Percentiles rank a stretch among this genome's conserved stretches.
Evolutionary conservation across 1,140 invertebrate species (phyloP).

Genomic region (Spodoptera frugiperda): DNA sequence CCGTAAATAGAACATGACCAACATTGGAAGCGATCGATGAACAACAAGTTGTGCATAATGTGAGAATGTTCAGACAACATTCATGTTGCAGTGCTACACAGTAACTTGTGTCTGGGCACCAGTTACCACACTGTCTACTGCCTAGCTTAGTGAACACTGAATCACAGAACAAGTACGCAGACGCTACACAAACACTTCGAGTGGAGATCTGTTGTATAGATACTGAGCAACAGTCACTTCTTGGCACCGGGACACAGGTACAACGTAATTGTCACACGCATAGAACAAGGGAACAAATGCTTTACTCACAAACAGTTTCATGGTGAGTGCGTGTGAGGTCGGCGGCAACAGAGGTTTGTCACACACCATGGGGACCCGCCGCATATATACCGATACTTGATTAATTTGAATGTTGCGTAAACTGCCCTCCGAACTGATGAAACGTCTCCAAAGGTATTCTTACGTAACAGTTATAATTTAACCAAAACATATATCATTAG

Average conservation of each 20-base stretch:
- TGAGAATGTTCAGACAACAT: no score
- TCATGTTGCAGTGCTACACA: no score
- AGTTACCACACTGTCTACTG: no score
- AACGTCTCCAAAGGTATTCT: constrained; percentile 3
- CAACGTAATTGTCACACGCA: no score
- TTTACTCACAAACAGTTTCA: constrained; percentile 20
- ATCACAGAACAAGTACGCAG: no score
- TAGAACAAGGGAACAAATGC: not conserved
- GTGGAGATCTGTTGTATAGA: no score
- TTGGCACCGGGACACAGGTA: no score
- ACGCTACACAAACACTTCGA: no score
- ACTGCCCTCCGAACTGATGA: constrained; percentile 8
- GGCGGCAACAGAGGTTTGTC: not conserved
- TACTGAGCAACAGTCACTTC: no score
- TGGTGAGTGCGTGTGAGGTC: constrained; percentile 1
- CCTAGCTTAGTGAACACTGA: no score
- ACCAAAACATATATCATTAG: constrained; percentile 10
- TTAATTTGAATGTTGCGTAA: constrained; percentile 41
- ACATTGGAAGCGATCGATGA: not conserved
- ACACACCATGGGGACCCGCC: not conserved
- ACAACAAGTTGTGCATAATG: no score
- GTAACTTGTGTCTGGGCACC: no score
- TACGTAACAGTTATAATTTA: constrained; percentile 1
- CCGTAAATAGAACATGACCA: not conserved
- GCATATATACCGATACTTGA: constrained; percentile 1